Evolutionary conservation across 2,888 invertebrate species (phyloP), one percentile per base, ranked within the genome.

Genomic region (Drosophila parthenogenetica): DNA sequence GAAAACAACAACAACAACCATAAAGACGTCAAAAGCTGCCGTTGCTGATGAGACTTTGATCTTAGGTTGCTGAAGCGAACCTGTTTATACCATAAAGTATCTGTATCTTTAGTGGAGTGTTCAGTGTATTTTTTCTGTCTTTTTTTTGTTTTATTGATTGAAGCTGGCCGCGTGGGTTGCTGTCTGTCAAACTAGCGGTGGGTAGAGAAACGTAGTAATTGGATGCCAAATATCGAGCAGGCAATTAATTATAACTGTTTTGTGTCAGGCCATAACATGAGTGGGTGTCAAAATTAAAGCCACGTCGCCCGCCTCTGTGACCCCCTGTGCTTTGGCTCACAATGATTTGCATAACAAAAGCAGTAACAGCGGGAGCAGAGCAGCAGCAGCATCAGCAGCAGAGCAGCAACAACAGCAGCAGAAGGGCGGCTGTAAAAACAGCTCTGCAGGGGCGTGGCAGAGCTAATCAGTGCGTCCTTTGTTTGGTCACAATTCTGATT

Each of bases 31-130:
- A 71, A 80, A 82, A 64, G 51, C 67, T 69, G 61, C 60, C 61
- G 71, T 68, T 67, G 80, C 70, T 82, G 88, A 77, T 83, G 83
- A 80, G 84, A 68, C 87, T 82, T 82, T 85, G 88, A 87, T 83
- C 88, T 85, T 68, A 35, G 50, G 46, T 29, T 65, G 50, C 57
- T 40, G 43, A 48, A 67, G 64, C 69, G 79, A 87, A 82, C 82
- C 82, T 65, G 82, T 82, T 82, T 85, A 57, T 49, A 54, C 49
- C 86, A 79, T 71, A 70, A 71, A 79, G 63, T 86, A 80, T 86
- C 71, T 67, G 60, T 70, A 66, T 65, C 61, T 61, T 60, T 58
- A 79, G 69, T 61, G 45, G 68, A 66, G 69, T 62, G 67, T 49
- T 50, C 48, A 67, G 74, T 50, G 72, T 68, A n/a, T 69, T 77